A percentile compares a stretch with the other conserved stretches of the same genome.
Evolutionary conservation across 2,113 vertebrate genomes (phyloP).

Genomic region (Polypterus senegalus): DNA sequence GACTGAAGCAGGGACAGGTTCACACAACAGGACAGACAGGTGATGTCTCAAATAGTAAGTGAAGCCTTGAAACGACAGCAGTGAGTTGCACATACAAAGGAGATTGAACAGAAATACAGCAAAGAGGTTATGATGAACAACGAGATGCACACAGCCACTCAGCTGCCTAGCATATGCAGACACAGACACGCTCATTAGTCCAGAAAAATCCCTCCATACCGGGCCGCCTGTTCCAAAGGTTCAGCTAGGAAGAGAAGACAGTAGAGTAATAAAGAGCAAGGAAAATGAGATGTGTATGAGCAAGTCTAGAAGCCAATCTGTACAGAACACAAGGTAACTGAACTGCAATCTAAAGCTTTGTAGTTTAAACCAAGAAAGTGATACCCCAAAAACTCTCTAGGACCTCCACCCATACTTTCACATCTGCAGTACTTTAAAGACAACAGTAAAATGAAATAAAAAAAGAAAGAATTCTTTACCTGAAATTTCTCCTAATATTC

Average conservation of each 20-base stretch:
- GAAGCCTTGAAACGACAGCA: too few species aligned
- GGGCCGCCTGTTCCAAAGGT: constrained; percentile 86
- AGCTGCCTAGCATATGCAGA: too few species aligned
- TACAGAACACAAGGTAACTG: not conserved
- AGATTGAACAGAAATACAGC: not conserved
- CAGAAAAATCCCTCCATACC: constrained; percentile 70
- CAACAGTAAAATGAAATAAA: too few species aligned
- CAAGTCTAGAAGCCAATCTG: not conserved
- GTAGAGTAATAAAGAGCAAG: constrained; percentile 37
- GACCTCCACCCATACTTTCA: too few species aligned
- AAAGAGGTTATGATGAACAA: not conserved
- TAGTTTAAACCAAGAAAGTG: too few species aligned
- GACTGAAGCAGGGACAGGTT: too few species aligned
- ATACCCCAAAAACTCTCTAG: too few species aligned
- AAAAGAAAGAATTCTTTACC: constrained; percentile 50
- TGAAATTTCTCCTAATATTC: constrained; percentile 68
- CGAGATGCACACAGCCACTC: too few species aligned
- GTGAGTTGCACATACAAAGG: too few species aligned
- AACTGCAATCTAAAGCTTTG: constrained; percentile 21
- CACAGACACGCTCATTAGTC: constrained; percentile 12
- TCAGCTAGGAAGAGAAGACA: constrained; percentile 69
- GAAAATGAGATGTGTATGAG: constrained; percentile 42
- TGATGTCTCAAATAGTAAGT: too few species aligned
- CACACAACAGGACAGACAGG: too few species aligned
- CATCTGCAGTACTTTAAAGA: too few species aligned